Evolutionary conservation across 2,113 vertebrate species (phyloP).

Genomic region (Triplophysa rosa): DNA sequence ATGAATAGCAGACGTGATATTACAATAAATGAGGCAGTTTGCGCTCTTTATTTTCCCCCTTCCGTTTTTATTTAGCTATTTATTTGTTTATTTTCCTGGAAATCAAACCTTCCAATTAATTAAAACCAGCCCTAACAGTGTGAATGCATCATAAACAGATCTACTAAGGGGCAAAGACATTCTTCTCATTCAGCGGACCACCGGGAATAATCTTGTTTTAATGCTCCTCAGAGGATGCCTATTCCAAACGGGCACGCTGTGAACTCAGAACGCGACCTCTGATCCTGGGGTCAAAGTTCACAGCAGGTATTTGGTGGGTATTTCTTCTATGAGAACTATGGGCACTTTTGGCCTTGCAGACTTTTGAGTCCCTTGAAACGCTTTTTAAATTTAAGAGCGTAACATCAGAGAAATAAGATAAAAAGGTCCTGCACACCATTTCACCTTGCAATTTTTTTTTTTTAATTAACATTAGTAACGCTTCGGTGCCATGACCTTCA

Average conservation of each 20-base stretch:
- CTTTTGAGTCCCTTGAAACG: too few species aligned
- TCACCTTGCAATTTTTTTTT: too few species aligned
- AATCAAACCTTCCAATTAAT: conserved; percentile 38
- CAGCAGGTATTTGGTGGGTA: conserved; percentile 24
- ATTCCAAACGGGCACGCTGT: background rate
- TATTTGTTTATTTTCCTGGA: conserved; percentile 18
- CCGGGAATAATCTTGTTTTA: conserved; percentile 14
- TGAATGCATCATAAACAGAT: conserved; percentile 33
- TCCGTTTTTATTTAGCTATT: conserved; percentile 24
- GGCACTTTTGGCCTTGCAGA: too few species aligned
- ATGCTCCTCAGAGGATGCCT: background rate
- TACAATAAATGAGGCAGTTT: conserved; percentile 51
- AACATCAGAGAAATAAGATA: too few species aligned
- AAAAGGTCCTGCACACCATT: too few species aligned
- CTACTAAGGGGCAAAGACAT: conserved; percentile 8
- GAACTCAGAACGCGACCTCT: conserved; percentile 8
- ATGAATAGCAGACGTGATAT: conserved; percentile 51
- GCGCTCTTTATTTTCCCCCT: conserved; percentile 14
- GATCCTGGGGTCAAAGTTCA: conserved; percentile 31
- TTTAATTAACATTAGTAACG: too few species aligned
- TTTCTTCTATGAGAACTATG: too few species aligned
- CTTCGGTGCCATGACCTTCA: too few species aligned
- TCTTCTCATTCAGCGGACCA: background rate
- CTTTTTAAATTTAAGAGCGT: too few species aligned
- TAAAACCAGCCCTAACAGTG: conserved; percentile 34